Evolutionary conservation across 2,797 vertebrate species (phyloP), one percentile per base, ranked within the genome.

Genomic region (Lacerta viridis): DNA sequence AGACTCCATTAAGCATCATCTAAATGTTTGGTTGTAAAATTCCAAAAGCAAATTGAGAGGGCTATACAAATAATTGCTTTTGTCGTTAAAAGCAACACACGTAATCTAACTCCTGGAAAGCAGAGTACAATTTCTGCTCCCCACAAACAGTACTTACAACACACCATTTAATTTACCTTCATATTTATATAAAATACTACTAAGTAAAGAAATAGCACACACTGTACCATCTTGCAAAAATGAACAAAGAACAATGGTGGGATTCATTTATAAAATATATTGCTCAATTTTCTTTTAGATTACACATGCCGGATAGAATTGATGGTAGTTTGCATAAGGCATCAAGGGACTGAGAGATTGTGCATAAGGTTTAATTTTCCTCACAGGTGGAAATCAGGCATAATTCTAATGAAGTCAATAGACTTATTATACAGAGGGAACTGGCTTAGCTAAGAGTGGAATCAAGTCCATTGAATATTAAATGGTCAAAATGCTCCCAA

Each of bases 261-360:
- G 80, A 83, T 87, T 90, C 76, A 64, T 90, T 87, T 90, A 74
- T 74, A 66, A 74, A 80, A 80, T 87, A 74, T 74, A 83, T 87
- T 50, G 76, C 87, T 84, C 81, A 87, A 43, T 86, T 80, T 86
- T 83, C 80, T 72, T 90, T 84, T 66, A 80, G 2, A 3, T 84
- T 50, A 77, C 50, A 59, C 1, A 50, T 69, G 43, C 55, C 88
- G 46, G 66, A 71, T 61, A 36, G 11, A 64, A 33, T 81, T 87
- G 46, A 89, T 4, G 69, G 29, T 81, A 69, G 7, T 80, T 91
- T 39, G 71, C 20, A 81, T 43, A 43, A 87, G 82, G 1, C 2
- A 41, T 1, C 0, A 3, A 83, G 13, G 29, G 36, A 7, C 9
- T n/a, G 36, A 13, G 39, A 78, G 50, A 79, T 25, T 84, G 88